A percentile compares a stretch with the other conserved stretches of the same genome.
Conservation (phyloP, 1,140 invertebrate genomes). For the Penaeus indicus region DNA sequence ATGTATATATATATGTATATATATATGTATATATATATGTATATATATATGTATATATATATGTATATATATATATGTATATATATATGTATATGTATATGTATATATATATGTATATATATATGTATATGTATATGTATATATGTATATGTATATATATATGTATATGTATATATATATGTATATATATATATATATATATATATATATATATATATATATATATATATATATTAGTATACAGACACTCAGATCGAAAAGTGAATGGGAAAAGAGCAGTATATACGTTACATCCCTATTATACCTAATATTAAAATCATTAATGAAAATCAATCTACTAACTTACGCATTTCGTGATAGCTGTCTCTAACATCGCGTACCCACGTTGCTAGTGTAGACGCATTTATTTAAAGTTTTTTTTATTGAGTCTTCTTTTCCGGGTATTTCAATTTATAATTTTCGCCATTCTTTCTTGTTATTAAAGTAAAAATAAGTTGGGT, state of each 20-base stretch:
- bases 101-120: conserved; percentile 8
- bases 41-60: conserved; percentile 13
- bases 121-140: conserved; percentile 12
- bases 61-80: conserved; percentile 13
- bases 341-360: too few species aligned
- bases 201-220: conserved; percentile 14
- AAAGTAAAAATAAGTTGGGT: too few species aligned
- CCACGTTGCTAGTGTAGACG: too few species aligned
- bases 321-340: too few species aligned
- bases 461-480: conserved; percentile 1
- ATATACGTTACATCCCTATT: too few species aligned
- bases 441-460: background rate
- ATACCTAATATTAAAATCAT: too few species aligned
- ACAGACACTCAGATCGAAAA: background rate
- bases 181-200: conserved; percentile 13
- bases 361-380: background rate
- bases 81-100: conserved; percentile 13
- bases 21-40: conserved; percentile 12
- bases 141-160: conserved; percentile 12
- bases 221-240: conserved; percentile 13
- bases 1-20: conserved; percentile 12
- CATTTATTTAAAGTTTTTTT: too few species aligned
- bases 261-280: too few species aligned
- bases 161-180: conserved; percentile 12
- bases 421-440: too few species aligned